Percentiles rank a stretch among this genome's conserved stretches.
Conservation (phyloP, 2,797 vertebrate species). For the Periparus ater region DNA sequence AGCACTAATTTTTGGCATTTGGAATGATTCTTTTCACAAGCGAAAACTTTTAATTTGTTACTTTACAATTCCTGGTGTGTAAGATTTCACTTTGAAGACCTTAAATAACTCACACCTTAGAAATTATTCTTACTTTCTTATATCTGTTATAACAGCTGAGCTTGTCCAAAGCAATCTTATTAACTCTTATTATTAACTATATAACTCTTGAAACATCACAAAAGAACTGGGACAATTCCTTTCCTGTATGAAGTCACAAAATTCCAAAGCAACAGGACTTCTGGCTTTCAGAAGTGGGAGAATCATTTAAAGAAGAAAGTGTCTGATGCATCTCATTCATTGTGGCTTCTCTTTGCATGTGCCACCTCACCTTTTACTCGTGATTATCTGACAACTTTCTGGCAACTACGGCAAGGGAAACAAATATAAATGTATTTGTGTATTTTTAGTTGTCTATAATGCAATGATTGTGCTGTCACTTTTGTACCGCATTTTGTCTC, state of each 20-base stretch:
- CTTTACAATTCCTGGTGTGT: background rate
- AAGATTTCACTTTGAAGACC: background rate
- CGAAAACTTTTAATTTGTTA: background rate
- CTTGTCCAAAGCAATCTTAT: background rate
- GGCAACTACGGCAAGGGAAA: slow-evolving; percentile 12
- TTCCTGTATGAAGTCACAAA: background rate
- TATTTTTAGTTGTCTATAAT: slow-evolving; percentile 66
- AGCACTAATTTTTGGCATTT: background rate
- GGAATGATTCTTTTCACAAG: background rate
- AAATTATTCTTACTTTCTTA: background rate
- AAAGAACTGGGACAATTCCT: background rate
- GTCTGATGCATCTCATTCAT: background rate
- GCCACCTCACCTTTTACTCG: background rate
- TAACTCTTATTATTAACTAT: background rate
- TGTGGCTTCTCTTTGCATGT: background rate
- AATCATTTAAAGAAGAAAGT: background rate
- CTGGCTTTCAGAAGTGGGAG: background rate
- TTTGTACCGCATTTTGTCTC: slow-evolving; percentile 4
- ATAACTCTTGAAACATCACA: background rate
- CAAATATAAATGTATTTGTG: slow-evolving; percentile 56
- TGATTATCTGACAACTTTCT: background rate
- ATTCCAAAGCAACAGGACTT: background rate
- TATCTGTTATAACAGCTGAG: background rate
- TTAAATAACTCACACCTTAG: background rate
- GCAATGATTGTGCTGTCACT: slow-evolving; percentile 61